A percentile compares a stretch with the other conserved stretches of the same genome.
These are phyloP conservation scores for Diplodus puntazzo DNA, from an alignment of 2,797 vertebrate genomes.

Conservation along the genomic window DNA sequence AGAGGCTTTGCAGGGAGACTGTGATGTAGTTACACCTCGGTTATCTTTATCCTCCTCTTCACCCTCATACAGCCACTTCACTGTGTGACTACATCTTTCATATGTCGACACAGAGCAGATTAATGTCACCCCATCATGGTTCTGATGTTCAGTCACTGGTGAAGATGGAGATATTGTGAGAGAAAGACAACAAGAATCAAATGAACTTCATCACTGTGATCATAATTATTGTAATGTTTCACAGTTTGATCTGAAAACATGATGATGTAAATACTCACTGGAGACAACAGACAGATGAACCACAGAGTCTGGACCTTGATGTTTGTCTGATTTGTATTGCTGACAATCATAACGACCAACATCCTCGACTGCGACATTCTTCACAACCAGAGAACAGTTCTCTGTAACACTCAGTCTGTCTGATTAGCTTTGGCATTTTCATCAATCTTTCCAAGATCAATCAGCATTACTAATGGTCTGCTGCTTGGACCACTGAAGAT, in stretches of 20 bases:
- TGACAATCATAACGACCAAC: fast-evolving
- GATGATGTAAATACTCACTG: slow-evolving; percentile 13
- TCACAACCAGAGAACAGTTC: slow-evolving; percentile 12
- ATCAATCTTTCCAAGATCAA: neutral
- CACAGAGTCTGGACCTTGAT: fast-evolving
- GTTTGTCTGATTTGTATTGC: neutral
- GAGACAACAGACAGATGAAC: neutral
- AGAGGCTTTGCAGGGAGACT: fast-evolving
- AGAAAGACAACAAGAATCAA: neutral
- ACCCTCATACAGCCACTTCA: neutral
- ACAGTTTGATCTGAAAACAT: neutral
- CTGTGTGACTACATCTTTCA: fast-evolving
- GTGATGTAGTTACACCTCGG: fast-evolving
- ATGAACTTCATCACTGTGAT: neutral
- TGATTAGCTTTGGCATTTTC: neutral
- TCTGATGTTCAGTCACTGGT: slow-evolving; percentile 6
- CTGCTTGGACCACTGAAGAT: fast-evolving
- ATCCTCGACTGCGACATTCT: neutral
- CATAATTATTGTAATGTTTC: too few relatives aligned
- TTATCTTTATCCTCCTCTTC: fast-evolving
- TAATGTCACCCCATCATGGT: fast-evolving
- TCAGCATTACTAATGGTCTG: too few relatives aligned
- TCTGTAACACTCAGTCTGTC: slow-evolving; percentile 13
- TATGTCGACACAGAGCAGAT: neutral
- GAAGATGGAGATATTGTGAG: slow-evolving; percentile 24